Conservation (phyloP, 2,888 invertebrate genomes). For the Acleris sparsana region DNA sequence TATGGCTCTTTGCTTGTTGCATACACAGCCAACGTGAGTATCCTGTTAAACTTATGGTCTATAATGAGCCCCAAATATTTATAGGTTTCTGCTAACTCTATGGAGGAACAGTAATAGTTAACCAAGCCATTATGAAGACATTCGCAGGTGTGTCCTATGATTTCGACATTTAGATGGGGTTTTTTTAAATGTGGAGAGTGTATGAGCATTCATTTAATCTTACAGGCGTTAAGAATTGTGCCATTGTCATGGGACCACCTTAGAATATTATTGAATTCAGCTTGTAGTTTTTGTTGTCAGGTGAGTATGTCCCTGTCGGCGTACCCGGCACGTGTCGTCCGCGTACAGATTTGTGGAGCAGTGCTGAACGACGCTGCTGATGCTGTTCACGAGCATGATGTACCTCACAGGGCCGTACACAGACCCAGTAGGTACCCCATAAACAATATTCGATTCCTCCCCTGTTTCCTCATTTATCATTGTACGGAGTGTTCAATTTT, state of each 20-base stretch:
- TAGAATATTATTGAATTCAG: background rate
- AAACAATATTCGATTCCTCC: too few species aligned
- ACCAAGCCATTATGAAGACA: background rate
- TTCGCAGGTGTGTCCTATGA: background rate
- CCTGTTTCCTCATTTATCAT: too few species aligned
- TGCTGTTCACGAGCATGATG: too few species aligned
- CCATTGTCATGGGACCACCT: slow-evolving; percentile 8
- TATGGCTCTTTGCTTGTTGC: too few species aligned
- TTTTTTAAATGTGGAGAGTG: background rate
- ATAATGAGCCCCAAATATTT: background rate
- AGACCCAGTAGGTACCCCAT: too few species aligned
- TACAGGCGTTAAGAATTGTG: background rate
- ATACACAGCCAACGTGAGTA: too few species aligned
- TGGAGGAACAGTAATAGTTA: background rate
- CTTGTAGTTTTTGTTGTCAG: background rate
- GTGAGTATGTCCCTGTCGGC: background rate
- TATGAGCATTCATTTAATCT: background rate
- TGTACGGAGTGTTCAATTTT: too few species aligned
- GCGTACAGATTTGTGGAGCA: too few species aligned
- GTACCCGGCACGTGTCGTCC: background rate
- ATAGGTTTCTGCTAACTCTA: background rate
- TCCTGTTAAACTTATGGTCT: too few species aligned
- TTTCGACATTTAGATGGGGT: background rate
- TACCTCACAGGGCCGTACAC: too few species aligned
- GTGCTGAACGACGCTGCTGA: too few species aligned